These are phyloP conservation scores for Montipora capricornis DNA, from an alignment of 64 coral and sea anemone species.

Conservation along the genomic window DNA sequence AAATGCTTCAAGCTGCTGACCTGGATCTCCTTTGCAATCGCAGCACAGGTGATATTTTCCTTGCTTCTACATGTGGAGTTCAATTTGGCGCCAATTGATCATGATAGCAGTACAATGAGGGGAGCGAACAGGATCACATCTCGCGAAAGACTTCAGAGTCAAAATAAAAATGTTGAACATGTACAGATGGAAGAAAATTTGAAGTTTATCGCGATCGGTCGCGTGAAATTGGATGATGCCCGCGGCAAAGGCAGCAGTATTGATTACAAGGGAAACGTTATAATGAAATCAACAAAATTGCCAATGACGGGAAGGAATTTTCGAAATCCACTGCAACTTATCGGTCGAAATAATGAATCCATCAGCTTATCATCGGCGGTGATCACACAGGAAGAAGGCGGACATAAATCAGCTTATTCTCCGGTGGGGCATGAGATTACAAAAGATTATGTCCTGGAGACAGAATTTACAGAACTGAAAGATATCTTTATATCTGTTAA, in stretches of 20 bases:
- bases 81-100: conserved; percentile 42
- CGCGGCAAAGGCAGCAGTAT: background rate
- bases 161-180: background rate
- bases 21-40: conserved; percentile 21
- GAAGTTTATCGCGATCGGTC: background rate
- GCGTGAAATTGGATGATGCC: conserved; percentile 11
- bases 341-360: conserved; percentile 21
- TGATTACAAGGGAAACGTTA: background rate
- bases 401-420: background rate
- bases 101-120: background rate
- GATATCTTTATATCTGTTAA: conserved; percentile 91
- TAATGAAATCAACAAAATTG: conserved; percentile 17
- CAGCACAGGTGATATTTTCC: conserved; percentile 42
- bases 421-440: background rate
- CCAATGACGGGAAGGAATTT: conserved; percentile 11
- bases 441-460: background rate
- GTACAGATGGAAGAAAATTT: background rate
- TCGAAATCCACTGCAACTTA: background rate
- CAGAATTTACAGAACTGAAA: conserved; percentile 30
- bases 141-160: conserved; percentile 29
- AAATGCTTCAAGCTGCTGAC: conserved; percentile 37
- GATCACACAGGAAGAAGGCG: background rate
- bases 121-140: background rate
- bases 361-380: conserved; percentile 24
- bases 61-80: conserved; percentile 39